Base-by-base conservation (phyloP, 2,113 vertebrate species). In the Balaenoptera acutorostrata region DNA sequence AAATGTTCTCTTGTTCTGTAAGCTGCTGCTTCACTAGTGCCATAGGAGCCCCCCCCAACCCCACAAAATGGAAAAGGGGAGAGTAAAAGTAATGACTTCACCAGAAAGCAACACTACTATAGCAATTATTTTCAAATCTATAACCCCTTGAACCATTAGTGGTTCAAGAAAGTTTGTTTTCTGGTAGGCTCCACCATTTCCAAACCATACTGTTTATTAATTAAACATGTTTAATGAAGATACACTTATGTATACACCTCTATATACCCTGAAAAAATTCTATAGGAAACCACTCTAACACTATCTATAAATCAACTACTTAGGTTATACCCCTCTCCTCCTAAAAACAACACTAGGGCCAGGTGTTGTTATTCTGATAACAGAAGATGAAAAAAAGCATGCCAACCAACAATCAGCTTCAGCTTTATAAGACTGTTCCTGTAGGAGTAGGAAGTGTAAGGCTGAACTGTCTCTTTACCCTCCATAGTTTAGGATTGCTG, bases 1-100 rank as follows among this genome's bases (percentile, higher is more conserved):
- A 95, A 97, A 90, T 86, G 31, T 88, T 88, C 74, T 90, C 77
- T 78, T 78, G 21, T 84, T 94, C 80, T 92, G 27, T 84, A 87
- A 82, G 63, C 71, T 93, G 21, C 69, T 74, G 41, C 66, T 93
- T 81, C 82, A 64, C 57, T 25, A 84, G 41, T 85, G 68, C n/a
- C 71, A 72, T 20, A 69, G 61, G 46, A 89, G 69, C 20, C 44
- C 75, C 6, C 5, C 23, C 55, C 31, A 88, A 88, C 6, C 8
- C 11, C 63, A 66, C 33, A 96, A 92, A 94, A 21, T 87, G 15
- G 33, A 97, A 89, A 17, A 93, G 55, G 44, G 41, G 5, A 89
- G 41, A 72, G 33, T 72, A 87, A 93, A 92, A 91, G 33, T 90
- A 90, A 88, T 84, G 31, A 87, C 27, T 74, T 97, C 49, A 75